Percentiles rank a stretch among this genome's conserved stretches.
These are phyloP conservation scores for Microctenopoma lineatum DNA, from an alignment of 2,797 vertebrate genomes.

Conservation along the genomic window DNA sequence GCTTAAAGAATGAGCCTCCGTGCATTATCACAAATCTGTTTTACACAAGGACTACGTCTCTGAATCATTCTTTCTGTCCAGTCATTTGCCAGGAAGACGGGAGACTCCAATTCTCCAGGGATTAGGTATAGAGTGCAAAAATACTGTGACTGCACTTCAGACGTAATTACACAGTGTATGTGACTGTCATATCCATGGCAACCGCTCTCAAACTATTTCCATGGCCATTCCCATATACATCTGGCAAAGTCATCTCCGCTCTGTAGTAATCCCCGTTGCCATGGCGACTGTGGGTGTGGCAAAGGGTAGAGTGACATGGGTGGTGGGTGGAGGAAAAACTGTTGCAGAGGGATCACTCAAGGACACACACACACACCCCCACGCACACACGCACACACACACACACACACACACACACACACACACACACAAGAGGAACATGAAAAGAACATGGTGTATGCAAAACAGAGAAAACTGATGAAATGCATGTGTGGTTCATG, in stretches of 20 bases:
- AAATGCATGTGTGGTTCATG: constrained; percentile 37
- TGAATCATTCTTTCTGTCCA: constrained; percentile 24
- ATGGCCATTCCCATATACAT: constrained; percentile 53
- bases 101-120: constrained; percentile 23
- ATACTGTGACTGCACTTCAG: not conserved
- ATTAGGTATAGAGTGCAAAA: not conserved
- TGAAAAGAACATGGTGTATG: constrained; percentile 44
- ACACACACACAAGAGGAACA: constrained; percentile 18
- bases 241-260: constrained; percentile 68
- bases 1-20: not conserved
- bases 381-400: not conserved
- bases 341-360: constrained; percentile 46
- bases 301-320: constrained; percentile 21
- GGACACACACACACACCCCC: constrained; percentile 41
- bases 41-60: constrained; percentile 9
- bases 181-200: constrained; percentile 66
- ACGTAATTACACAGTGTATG: constrained; percentile 58
- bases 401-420: constrained; percentile 22
- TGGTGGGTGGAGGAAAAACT: constrained; percentile 33
- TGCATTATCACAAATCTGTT: constrained; percentile 11
- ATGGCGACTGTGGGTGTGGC: constrained; percentile 73
- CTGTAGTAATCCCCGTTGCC: constrained; percentile 74
- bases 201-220: constrained; percentile 70
- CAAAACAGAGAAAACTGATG: constrained; percentile 17
- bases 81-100: constrained; percentile 33